Conservation (phyloP, 2,797 vertebrate genomes). For the Pteronotus mesoamericanus region DNA sequence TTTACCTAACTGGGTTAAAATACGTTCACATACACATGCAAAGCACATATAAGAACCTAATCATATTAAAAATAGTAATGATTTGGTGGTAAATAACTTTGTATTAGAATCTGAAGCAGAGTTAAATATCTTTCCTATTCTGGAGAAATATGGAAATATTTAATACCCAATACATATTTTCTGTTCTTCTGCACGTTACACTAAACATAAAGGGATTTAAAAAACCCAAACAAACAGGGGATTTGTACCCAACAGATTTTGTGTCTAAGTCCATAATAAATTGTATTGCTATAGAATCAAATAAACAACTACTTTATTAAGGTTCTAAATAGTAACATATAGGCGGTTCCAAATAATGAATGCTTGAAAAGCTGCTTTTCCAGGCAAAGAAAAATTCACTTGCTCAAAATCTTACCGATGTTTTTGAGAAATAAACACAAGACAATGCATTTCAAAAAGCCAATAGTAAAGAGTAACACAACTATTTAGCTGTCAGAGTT, state of each 20-base stretch:
- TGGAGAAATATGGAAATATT: background rate
- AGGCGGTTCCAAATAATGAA: background rate
- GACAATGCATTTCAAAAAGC: background rate
- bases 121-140: slow-evolving; percentile 1
- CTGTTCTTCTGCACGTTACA: background rate
- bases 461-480: background rate
- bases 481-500: background rate
- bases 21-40: slow-evolving; percentile 20
- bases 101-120: slow-evolving; percentile 34
- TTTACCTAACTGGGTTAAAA: slow-evolving; percentile 41
- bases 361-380: background rate
- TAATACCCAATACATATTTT: slow-evolving; percentile 6
- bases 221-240: background rate
- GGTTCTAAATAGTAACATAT: background rate
- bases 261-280: background rate
- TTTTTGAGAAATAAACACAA: slow-evolving; percentile 40
- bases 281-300: background rate
- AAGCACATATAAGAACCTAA: slow-evolving; percentile 17
- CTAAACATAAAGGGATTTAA: slow-evolving; percentile 9
- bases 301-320: background rate
- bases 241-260: background rate
- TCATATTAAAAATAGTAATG: slow-evolving; percentile 42
- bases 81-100: slow-evolving; percentile 52
- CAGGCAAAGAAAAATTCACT: background rate
- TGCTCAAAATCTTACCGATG: background rate